These are phyloP conservation scores for Osmoderma eremita DNA, from an alignment of 2,888 invertebrate species.

Conservation along the genomic window DNA sequence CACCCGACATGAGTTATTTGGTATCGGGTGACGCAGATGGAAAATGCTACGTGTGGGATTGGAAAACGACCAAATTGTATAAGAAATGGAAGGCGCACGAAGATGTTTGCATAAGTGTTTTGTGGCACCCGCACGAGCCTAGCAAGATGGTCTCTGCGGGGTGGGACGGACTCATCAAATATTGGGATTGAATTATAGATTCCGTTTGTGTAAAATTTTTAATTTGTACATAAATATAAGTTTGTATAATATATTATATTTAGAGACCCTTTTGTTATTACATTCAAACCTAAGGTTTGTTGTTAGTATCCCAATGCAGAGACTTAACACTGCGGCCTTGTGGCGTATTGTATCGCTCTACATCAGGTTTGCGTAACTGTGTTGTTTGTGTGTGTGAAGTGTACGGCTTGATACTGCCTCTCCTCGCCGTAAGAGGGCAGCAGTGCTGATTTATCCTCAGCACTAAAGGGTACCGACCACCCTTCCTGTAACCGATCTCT, in stretches of 20 bases:
- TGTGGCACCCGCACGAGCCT: slow-evolving; percentile 99
- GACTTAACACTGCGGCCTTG: too few species aligned
- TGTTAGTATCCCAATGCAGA: too few species aligned
- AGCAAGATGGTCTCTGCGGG: slow-evolving; percentile 97
- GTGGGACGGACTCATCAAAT: slow-evolving; percentile 98
- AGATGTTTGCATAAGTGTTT: slow-evolving; percentile 90
- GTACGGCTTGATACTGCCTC: too few species aligned
- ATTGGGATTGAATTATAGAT: slow-evolving; percentile 84
- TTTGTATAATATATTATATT: slow-evolving; percentile 7
- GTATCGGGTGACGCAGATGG: slow-evolving; percentile 99
- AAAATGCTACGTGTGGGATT: slow-evolving; percentile 98
- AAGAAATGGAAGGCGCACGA: slow-evolving; percentile 99
- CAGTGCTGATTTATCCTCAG: too few species aligned
- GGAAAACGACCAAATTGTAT: slow-evolving; percentile 98
- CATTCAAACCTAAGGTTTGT: too few species aligned
- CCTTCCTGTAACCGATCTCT: too few species aligned
- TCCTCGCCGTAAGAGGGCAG: too few species aligned
- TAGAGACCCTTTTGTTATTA: too few species aligned
- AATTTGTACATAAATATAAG: slow-evolving; percentile 1
- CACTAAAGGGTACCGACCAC: too few species aligned
- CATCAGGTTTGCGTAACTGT: too few species aligned
- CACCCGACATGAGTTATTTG: slow-evolving; percentile 98
- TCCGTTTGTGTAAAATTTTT: slow-evolving; percentile 1
- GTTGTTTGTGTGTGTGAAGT: too few species aligned
- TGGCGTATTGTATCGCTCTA: too few species aligned